Evolutionary conservation across 2,888 invertebrate species (phyloP), one percentile per base, ranked within the genome.

Genomic region (Drosophila anomalata): DNA sequence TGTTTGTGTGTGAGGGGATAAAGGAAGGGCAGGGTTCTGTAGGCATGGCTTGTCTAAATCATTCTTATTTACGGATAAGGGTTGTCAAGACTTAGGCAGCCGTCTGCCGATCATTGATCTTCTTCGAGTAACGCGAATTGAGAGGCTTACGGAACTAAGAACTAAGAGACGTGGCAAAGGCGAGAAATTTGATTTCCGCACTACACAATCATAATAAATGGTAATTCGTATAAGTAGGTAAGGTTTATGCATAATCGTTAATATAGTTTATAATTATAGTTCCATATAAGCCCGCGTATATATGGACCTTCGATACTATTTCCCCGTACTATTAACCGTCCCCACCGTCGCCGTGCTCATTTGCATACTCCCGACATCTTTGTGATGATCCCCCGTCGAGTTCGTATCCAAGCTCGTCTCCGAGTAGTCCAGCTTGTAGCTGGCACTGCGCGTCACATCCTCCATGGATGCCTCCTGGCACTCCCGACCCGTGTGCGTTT

Each of bases 381-480:
- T 79, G 53, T 63, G 68, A 22, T 63, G 63, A n/a, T 73, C 57
- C 17, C 52, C 71, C 48, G 55, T 66, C 3, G 56, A 46, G 44
- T 62, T 76, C 8, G 65, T 33, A 5, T 78, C 68, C 56, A 81
- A 76, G 51, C 75, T 82, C 52, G 75, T 67, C 54, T 70, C 82
- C 41, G 93, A 93, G 90, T 94, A 95, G 91, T 95, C 95, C 69
- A 95, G 92, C 91, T 94, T 94, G 88, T 95, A 95, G 71, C 94
- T 93, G 76, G 94, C 94, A 75, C 94, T 94, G 81, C 95, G 94
- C 42, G 97, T 96, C 92, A 97, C 96, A 92, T 97, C 97, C 91
- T 98, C 98, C 94, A 98, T 97, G 61, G 97, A 97, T 75, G 96
- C 96, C 90, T 97, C 97, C 89, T 96, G 95, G 91, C 98, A 98